Evolutionary conservation across 2,797 vertebrate species (phyloP).

Genomic region (Carcharodon carcharias): DNA sequence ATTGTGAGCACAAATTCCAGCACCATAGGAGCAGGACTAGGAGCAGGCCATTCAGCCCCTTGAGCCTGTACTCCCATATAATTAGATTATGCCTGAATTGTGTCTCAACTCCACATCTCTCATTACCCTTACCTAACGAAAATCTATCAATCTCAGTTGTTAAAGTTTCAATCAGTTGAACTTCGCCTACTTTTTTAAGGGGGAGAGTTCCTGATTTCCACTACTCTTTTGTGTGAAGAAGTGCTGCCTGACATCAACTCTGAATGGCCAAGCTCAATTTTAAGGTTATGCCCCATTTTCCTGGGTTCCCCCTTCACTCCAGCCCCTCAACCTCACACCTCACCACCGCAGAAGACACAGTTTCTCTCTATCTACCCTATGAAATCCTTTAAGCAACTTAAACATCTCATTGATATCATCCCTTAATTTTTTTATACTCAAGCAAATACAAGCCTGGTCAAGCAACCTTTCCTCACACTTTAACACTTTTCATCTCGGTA

Average conservation of each 20-base stretch:
- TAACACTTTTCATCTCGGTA: neutral
- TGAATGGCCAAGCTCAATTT: neutral
- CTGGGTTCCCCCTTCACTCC: neutral
- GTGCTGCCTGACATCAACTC: neutral
- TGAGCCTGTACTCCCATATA: neutral
- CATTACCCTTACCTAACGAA: neutral
- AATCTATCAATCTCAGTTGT: neutral
- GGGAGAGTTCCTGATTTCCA: neutral
- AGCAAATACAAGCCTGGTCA: neutral
- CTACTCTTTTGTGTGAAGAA: neutral
- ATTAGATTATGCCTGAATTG: neutral
- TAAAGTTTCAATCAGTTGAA: neutral
- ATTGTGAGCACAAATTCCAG: neutral
- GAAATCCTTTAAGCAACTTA: neutral
- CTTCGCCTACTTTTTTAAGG: neutral
- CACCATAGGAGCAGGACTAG: neutral
- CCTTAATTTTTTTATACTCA: neutral
- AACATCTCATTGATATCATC: neutral
- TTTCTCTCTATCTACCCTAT: neutral
- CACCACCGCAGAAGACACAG: neutral
- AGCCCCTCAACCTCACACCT: neutral
- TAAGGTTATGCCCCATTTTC: neutral
- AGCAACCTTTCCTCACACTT: neutral
- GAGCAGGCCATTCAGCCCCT: neutral
- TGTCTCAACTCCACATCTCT: neutral